Evolutionary conservation across 2,113 vertebrate genomes (phyloP).

Genomic region (Abramis brama): DNA sequence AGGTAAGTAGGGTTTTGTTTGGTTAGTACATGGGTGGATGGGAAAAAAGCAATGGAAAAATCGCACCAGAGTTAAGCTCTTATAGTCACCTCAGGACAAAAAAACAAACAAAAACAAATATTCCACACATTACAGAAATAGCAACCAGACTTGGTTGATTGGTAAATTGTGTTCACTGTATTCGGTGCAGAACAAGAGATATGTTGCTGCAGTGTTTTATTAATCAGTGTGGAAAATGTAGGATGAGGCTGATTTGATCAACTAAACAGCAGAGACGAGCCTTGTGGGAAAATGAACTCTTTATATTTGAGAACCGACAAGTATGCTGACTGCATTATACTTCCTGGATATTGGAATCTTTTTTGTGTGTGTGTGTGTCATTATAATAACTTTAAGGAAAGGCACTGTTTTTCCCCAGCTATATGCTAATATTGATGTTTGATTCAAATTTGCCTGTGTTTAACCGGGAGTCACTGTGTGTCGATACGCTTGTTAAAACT

Average conservation of each 20-base stretch:
- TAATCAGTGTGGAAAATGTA: constrained; percentile 63
- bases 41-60: no score
- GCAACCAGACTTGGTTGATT: no score
- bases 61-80: no score
- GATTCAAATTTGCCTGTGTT: constrained; percentile 69
- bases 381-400: constrained; percentile 75
- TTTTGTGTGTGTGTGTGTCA: constrained; percentile 39
- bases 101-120: no score
- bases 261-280: constrained; percentile 63
- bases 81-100: no score
- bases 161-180: no score
- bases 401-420: constrained; percentile 65
- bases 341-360: constrained; percentile 57
- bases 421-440: constrained; percentile 77
- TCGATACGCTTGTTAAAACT: constrained; percentile 54
- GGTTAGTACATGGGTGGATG: no score
- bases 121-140: no score
- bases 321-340: constrained; percentile 64
- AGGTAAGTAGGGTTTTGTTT: no score
- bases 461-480: constrained; percentile 72
- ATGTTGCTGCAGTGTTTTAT: no score
- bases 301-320: constrained; percentile 72
- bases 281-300: constrained; percentile 44
- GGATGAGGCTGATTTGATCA: constrained; percentile 70
- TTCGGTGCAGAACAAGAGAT: no score